Percentiles rank a stretch among this genome's conserved stretches.
Evolutionary conservation across 2,113 vertebrate genomes (phyloP).

Genomic region (Myiozetetes cayanensis): DNA sequence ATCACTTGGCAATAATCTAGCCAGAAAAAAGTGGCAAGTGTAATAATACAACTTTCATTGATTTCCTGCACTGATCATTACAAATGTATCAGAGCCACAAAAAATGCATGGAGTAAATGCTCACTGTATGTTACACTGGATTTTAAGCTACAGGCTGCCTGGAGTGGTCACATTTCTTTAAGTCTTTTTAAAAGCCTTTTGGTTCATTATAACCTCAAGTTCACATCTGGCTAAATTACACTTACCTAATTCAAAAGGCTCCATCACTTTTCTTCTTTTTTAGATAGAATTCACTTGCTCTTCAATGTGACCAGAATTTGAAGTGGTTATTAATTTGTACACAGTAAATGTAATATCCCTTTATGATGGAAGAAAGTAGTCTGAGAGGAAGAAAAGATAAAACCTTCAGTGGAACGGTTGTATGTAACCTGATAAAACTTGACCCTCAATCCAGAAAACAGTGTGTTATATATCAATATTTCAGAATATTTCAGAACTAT

Average conservation of each 20-base stretch:
- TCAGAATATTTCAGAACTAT: background rate
- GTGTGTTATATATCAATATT: background rate
- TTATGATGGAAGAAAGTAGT: background rate
- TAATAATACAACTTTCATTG: background rate
- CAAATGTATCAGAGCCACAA: background rate
- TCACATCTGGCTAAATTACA: no score
- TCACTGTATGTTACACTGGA: background rate
- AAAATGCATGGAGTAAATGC: background rate
- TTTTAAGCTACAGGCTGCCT: no score
- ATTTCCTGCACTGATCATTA: background rate
- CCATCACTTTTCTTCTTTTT: background rate
- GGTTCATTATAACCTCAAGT: no score
- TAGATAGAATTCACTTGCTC: background rate
- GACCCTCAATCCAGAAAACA: background rate
- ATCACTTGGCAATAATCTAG: background rate
- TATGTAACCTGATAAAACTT: background rate
- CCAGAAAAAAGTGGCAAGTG: background rate
- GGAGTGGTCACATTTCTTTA: no score
- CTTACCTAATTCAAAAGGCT: background rate
- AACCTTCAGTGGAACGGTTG: background rate
- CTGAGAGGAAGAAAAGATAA: background rate
- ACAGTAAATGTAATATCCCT: background rate
- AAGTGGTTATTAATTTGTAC: background rate
- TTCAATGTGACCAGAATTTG: background rate
- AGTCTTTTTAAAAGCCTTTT: no score